phyloP scores from a whole-genome alignment of 2,888 invertebrate genomes.

The Omphaloscelis lunosa region DNA sequence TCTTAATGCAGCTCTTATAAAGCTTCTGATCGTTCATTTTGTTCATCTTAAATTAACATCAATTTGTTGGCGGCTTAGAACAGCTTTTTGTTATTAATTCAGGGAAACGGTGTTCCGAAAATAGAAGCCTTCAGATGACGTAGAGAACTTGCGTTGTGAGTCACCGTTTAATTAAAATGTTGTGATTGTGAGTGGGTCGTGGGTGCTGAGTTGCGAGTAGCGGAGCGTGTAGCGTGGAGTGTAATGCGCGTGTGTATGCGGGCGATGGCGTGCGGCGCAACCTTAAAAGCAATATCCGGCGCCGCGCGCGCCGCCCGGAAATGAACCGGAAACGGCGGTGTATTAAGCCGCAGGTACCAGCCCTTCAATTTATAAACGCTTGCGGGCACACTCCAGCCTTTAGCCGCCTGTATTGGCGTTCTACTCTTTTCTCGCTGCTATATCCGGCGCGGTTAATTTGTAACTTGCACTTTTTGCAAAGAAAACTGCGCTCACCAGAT shows the following conservation, averaged over 20 bases:
- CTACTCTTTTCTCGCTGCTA: constrained; percentile 78
- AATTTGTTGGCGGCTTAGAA: constrained; percentile 41
- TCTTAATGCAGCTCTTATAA: constrained; percentile 68
- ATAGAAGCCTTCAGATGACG: constrained; percentile 20
- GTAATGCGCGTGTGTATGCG: constrained; percentile 73
- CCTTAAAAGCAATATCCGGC: constrained; percentile 91
- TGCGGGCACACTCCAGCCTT: constrained; percentile 83
- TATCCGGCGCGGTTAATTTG: constrained; percentile 87
- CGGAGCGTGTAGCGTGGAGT: constrained; percentile 68
- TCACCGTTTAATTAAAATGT: constrained; percentile 38
- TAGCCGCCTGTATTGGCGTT: constrained; percentile 73
- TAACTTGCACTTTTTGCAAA: constrained; percentile 76
- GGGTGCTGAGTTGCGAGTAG: constrained; percentile 61
- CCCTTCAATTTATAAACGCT: constrained; percentile 91
- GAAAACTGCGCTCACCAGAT: constrained; percentile 13
- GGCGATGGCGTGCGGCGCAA: constrained; percentile 86
- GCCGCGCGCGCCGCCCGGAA: constrained; percentile 90
- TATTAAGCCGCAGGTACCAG: constrained; percentile 91
- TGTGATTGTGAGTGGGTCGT: constrained; percentile 47
- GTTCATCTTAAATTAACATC: constrained; percentile 51
- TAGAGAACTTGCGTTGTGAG: constrained; percentile 12
- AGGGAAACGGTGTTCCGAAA: constrained; percentile 34
- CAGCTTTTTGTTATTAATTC: constrained; percentile 43
- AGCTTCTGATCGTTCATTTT: constrained; percentile 65
- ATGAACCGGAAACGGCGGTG: constrained; percentile 91